Base-by-base conservation (phyloP, 2,797 vertebrate species). In the Cichlasoma orientale region DNA sequence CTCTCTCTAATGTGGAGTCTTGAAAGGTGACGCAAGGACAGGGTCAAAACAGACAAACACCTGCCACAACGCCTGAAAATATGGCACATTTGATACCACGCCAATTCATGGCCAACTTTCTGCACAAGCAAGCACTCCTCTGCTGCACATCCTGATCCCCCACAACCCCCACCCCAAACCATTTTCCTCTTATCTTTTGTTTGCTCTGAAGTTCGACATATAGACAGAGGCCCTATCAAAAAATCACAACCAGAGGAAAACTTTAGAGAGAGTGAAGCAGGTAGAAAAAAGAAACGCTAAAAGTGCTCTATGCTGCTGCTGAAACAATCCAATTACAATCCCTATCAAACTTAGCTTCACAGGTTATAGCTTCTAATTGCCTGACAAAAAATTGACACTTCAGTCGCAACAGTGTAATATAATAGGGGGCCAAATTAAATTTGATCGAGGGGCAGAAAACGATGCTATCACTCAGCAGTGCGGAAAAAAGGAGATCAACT, bases 321-420 rank as follows among this genome's bases (percentile, higher is more conserved):
- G 97, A 98, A 98, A 99, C 98, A 99, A 98, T 98, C 97, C 97
- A 99, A 99, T 99, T 99, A 98, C 97, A 97, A 97, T 97, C 97
- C 97, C 97, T 97, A 99, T 99, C 98, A 98, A 97, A 97, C 95
- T 96, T 96, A 96, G 97, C 97, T 98, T 99, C 97, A 99, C 98
- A 98, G 98, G 97, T 99, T 98, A 98, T 96, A 96, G 97, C 97
- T 97, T 97, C 97, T 99, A 99, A 99, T 99, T 99, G 97, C 98
- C 98, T 99, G 97, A 98, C 97, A 98, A 97, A 98, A 98, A 99
- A 98, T 97, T 98, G 98, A 99, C 97, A 98, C 97, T 98, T 97
- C 96, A 98, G 97, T 98, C 95, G 96, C 97, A 98, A 97, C 97
- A 97, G 95, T 96, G 97, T 97, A 97, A 97, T 98, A 99, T 98